Conservation (phyloP, 2,888 invertebrate genomes). For the Microplitis manilae region DNA sequence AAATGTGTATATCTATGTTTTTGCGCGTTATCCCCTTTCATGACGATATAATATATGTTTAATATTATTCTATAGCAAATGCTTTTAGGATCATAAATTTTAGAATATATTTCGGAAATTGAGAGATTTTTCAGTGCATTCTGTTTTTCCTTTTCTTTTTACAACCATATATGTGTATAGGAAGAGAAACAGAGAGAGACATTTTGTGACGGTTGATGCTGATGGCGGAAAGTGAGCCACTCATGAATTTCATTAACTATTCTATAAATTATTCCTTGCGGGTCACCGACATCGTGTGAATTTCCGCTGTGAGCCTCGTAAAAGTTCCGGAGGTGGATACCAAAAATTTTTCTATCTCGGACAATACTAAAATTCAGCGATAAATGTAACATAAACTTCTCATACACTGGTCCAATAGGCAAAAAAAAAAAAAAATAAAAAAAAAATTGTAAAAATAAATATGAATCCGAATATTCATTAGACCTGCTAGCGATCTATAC, state of each 20-base stretch:
- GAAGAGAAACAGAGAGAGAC: background rate
- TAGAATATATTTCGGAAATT: slow-evolving; percentile 20
- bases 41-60: background rate
- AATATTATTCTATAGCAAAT: background rate
- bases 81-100: slow-evolving; percentile 32
- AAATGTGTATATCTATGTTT: background rate
- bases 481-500: background rate
- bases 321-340: slow-evolving; percentile 8
- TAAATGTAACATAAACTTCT: background rate
- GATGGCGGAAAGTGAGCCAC: background rate
- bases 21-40: background rate
- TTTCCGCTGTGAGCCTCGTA: slow-evolving; percentile 17
- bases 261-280: slow-evolving; percentile 39
- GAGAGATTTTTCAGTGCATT: slow-evolving; percentile 22
- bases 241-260: slow-evolving; percentile 25
- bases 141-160: background rate
- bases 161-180: background rate
- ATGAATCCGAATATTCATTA: background rate
- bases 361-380: slow-evolving; percentile 6
- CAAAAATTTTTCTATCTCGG: slow-evolving; percentile 3
- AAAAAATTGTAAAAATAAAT: background rate
- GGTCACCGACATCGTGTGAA: slow-evolving; percentile 31
- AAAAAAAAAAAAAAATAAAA: background rate
- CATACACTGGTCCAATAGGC: background rate
- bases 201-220: background rate